Conservation (phyloP, 1,140 invertebrate species). For the Amphibalanus amphitrite region DNA sequence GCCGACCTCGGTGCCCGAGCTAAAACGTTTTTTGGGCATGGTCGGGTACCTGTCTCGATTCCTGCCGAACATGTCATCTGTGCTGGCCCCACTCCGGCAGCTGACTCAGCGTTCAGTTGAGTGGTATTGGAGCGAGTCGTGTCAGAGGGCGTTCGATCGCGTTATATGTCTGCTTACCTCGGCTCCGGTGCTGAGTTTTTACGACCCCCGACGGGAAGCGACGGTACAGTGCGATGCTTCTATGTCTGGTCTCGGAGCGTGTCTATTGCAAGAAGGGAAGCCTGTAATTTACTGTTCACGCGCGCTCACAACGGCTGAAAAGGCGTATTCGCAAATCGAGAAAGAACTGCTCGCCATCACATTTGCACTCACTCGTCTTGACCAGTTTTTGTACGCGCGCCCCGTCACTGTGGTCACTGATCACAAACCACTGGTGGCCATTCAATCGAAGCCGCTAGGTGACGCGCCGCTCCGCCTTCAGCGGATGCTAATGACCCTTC, state of each 20-base stretch:
- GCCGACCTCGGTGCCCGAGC: neutral
- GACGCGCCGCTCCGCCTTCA: constrained; percentile 18
- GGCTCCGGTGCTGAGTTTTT: neutral
- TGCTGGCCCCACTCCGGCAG: neutral
- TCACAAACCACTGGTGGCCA: constrained; percentile 13
- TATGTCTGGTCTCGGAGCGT: constrained; percentile 1
- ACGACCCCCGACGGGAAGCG: neutral
- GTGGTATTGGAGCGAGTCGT: neutral
- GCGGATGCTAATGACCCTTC: constrained; percentile 20
- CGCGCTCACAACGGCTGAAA: constrained; percentile 6
- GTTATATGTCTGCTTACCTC: neutral
- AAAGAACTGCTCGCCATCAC: constrained; percentile 11
- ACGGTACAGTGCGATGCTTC: constrained; percentile 8
- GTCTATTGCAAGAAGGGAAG: constrained; percentile 3
- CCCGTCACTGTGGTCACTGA: constrained; percentile 6
- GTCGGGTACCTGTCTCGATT: neutral
- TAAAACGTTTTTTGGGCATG: neutral
- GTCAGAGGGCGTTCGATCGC: neutral
- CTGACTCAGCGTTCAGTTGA: neutral
- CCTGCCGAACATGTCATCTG: neutral
- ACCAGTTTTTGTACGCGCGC: constrained; percentile 6
- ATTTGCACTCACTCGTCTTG: constrained; percentile 7
- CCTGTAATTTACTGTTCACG: constrained; percentile 7
- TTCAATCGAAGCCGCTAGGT: constrained; percentile 17
- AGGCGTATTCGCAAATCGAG: constrained; percentile 10